Evolutionary conservation across 2,797 vertebrate genomes (phyloP).

Genomic region (Coregonus sp.): DNA sequence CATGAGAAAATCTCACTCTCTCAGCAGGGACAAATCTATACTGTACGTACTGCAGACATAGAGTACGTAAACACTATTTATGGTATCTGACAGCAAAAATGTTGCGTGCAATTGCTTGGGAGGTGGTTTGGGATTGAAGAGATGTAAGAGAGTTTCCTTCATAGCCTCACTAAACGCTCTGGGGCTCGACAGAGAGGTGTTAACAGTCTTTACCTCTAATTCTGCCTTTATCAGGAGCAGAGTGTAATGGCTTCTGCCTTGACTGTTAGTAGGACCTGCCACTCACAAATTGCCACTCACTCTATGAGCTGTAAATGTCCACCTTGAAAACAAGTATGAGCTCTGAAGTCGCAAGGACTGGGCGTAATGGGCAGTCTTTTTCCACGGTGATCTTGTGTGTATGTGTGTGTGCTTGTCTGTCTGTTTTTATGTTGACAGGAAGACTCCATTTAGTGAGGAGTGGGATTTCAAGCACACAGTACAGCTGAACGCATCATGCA

Average conservation of each 20-base stretch:
- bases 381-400: background rate
- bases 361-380: background rate
- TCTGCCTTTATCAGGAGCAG: too few relatives aligned
- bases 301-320: background rate
- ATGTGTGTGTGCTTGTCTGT: too few relatives aligned
- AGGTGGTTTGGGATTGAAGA: conserved; percentile 28
- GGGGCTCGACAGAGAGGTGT: background rate
- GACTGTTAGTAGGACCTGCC: background rate
- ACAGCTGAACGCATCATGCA: background rate
- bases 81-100: conserved; percentile 76
- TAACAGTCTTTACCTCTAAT: background rate
- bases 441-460: background rate
- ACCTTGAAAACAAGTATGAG: too few relatives aligned
- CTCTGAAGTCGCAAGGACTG: too few relatives aligned
- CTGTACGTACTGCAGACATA: conserved; percentile 34
- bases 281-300: too few relatives aligned
- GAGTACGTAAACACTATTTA: conserved; percentile 56
- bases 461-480: background rate
- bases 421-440: background rate
- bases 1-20: conserved; percentile 26
- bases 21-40: conserved; percentile 30
- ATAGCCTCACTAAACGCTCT: too few relatives aligned
- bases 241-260: too few relatives aligned
- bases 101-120: conserved; percentile 50
- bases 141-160: too few relatives aligned